These are phyloP conservation scores for Sarcophilus harrisii DNA, from an alignment of 2,797 vertebrate genomes.

Conservation along the genomic window DNA sequence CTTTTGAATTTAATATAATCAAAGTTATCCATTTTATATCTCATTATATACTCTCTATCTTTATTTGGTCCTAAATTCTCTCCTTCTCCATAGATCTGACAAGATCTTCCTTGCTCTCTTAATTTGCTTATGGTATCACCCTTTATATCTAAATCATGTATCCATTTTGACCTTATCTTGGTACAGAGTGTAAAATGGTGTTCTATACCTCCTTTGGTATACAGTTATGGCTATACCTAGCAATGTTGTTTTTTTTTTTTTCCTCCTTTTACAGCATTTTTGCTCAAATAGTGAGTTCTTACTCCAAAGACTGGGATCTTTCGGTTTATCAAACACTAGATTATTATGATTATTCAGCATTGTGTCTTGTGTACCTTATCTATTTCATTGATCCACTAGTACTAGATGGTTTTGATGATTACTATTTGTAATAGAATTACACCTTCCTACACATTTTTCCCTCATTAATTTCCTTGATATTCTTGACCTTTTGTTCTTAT, in stretches of 20 bases:
- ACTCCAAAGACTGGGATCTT: neutral
- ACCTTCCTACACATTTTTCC: neutral
- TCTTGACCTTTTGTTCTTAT: neutral
- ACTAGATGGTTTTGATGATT: neutral
- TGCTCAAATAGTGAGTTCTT: neutral
- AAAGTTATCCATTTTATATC: neutral
- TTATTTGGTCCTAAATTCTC: neutral
- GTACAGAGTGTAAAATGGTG: neutral
- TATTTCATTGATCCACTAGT: neutral
- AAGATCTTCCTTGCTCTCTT: neutral
- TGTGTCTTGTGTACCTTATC: neutral
- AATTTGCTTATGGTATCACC: neutral
- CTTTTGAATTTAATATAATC: neutral
- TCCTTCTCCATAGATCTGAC: neutral
- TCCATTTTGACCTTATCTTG: neutral
- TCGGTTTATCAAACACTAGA: neutral
- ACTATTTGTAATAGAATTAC: neutral
- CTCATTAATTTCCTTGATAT: neutral
- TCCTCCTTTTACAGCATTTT: neutral
- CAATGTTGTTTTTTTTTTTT: too few species aligned
- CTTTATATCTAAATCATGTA: neutral
- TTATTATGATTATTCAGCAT: neutral
- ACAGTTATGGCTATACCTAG: neutral
- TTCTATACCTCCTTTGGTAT: neutral
- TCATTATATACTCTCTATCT: neutral